A percentile compares a stretch with the other conserved stretches of the same genome.
phyloP scores from a whole-genome alignment of 2,797 vertebrate genomes.

The Diplodus puntazzo region DNA sequence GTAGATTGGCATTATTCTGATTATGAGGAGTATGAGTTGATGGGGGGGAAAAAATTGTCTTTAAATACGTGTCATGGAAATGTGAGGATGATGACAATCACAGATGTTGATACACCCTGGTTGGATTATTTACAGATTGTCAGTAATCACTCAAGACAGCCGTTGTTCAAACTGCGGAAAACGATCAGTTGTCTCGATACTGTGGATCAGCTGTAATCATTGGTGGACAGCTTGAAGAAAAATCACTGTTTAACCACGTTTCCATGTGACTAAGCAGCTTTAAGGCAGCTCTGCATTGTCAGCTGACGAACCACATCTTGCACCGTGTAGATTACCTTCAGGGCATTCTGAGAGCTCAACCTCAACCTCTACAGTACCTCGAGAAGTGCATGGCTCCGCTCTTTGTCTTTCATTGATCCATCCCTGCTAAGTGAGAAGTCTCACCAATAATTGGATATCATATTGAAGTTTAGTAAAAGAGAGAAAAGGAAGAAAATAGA shows the following conservation, averaged over 20 bases:
- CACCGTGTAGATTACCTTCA: slow-evolving; percentile 1
- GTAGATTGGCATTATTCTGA: slow-evolving; percentile 14
- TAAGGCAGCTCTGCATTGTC: not conserved
- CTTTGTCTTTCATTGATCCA: slow-evolving; percentile 2
- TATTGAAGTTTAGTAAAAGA: slow-evolving; percentile 20
- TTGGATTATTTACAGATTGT: slow-evolving; percentile 29
- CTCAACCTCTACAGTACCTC: not conserved
- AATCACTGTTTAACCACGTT: slow-evolving; percentile 31
- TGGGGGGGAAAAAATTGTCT: not conserved
- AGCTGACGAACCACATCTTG: slow-evolving; percentile 9
- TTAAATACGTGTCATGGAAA: slow-evolving; percentile 3
- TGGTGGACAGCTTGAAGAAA: slow-evolving; percentile 20
- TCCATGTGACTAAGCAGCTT: slow-evolving; percentile 20
- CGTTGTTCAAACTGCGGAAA: slow-evolving; percentile 30
- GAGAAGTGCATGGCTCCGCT: slow-evolving; percentile 6
- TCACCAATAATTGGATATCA: slow-evolving; percentile 9
- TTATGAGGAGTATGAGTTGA: slow-evolving; percentile 8
- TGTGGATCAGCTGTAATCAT: slow-evolving; percentile 26
- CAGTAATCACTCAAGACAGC: slow-evolving; percentile 39
- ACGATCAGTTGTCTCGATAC: slow-evolving; percentile 31
- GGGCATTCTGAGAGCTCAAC: not conserved
- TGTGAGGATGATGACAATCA: slow-evolving; percentile 2
- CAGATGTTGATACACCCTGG: slow-evolving; percentile 1
- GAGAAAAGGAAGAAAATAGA: slow-evolving; percentile 5
- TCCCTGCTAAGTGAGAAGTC: slow-evolving; percentile 12